Evolutionary conservation across 2,797 vertebrate species (phyloP), one percentile per base, ranked within the genome.

Genomic region (Poliocrania exsul): DNA sequence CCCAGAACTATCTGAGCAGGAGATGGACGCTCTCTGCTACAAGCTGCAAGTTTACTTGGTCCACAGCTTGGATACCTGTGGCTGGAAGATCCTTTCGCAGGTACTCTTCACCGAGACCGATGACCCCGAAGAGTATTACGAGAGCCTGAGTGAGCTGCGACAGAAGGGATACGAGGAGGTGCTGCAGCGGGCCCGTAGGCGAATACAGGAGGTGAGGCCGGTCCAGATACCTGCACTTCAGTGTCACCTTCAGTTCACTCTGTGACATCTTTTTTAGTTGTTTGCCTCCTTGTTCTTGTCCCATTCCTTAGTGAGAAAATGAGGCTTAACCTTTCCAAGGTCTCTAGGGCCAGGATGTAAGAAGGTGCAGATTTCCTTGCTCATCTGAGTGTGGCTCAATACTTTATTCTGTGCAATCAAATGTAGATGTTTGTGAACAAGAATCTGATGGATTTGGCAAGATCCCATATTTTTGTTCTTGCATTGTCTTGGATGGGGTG

Each of bases 1-100:
- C 66, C 97, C 78, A 6, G 98, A 71, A 97, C 98, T 96, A 54
- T 98, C 95, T 54, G 98, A 88, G 97, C 97, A 96, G 95, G 98
- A 97, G 98, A 98, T 98, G 82, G 99, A 99, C 56, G 97, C 97
- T 1, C 97, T 99, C 50, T 99, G 99, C 95, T 98, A 97, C 97
- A 98, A 98, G 96, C 98, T 99, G 73, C 99, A 99, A 97, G 98
- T 98, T 79, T 99, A 99, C 97, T 98, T 99, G 97, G 98, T 99
- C 53, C 99, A 99, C 81, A 98, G 98, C 71, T 96, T 99, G 94
- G 99, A 99, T 97, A 99, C 99, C 83, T 99, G 99, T 91, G 99
- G 99, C 16, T 99, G 99, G 99, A 99, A 98, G 97, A 99, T 99
- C 79, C 99, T 99, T 12, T 99, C 99, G 0, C 99, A 99, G 97